Evolutionary conservation across 2,113 vertebrate species (phyloP).

Genomic region (Spea bombifrons): DNA sequence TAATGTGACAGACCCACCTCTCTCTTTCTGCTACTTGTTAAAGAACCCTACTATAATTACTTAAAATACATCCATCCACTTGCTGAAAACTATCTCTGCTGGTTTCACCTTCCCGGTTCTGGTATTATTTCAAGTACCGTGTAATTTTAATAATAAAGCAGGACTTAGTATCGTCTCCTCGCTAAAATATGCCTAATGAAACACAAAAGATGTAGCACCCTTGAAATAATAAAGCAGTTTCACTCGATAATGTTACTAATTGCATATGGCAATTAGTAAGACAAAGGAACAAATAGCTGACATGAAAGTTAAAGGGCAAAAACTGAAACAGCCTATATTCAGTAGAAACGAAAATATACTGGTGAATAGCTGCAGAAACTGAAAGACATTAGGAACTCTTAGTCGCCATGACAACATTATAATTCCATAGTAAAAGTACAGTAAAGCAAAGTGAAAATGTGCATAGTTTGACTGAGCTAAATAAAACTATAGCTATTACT

Average conservation of each 20-base stretch:
- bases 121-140: too few relatives aligned
- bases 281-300: neutral
- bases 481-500: too few relatives aligned
- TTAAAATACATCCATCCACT: too few relatives aligned
- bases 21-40: too few relatives aligned
- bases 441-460: too few relatives aligned
- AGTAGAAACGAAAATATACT: neutral
- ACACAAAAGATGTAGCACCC: neutral
- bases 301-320: neutral
- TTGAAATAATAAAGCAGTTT: neutral
- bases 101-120: too few relatives aligned
- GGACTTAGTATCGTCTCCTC: neutral
- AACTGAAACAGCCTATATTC: neutral
- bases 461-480: too few relatives aligned
- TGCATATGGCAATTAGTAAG: neutral
- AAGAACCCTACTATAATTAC: too few relatives aligned
- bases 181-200: neutral
- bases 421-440: neutral
- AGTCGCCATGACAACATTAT: neutral
- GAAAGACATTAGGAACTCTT: neutral
- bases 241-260: conserved; percentile 1
- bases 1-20: too few relatives aligned
- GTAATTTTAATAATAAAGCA: too few relatives aligned
- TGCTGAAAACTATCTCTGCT: too few relatives aligned
- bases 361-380: neutral